Percentiles rank a stretch among this genome's conserved stretches.
phyloP scores from a whole-genome alignment of 2,113 vertebrate genomes.

The Salvelinus namaycush region DNA sequence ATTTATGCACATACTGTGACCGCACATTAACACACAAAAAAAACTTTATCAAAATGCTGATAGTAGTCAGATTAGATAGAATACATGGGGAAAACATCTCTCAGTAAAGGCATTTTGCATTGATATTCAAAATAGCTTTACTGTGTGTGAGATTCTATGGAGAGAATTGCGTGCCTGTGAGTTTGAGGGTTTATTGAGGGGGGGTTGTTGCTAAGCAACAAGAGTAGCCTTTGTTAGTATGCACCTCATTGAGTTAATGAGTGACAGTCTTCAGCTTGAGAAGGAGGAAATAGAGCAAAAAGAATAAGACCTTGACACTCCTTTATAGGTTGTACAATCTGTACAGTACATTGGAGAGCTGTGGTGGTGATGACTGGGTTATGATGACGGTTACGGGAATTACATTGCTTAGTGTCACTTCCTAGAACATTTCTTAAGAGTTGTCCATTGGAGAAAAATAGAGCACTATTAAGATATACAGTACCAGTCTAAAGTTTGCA shows the following conservation, averaged over 20 bases:
- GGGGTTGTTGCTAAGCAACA: background rate
- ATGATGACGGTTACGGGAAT: background rate
- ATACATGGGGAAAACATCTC: background rate
- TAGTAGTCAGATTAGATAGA: background rate
- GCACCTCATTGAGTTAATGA: slow-evolving; percentile 33
- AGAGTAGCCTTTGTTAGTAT: background rate
- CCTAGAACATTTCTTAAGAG: slow-evolving; percentile 6
- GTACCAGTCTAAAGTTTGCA: no score
- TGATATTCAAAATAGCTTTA: background rate
- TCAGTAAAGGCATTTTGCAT: background rate
- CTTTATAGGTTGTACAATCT: background rate
- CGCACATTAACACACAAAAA: no score
- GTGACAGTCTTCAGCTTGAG: background rate
- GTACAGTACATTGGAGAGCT: background rate
- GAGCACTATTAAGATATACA: no score
- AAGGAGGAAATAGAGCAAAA: background rate
- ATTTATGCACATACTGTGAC: background rate
- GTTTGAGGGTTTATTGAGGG: background rate
- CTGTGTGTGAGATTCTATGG: background rate
- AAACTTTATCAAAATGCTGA: slow-evolving; percentile 7
- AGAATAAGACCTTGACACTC: background rate
- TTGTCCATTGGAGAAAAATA: no score
- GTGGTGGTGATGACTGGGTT: background rate
- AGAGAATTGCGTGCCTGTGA: background rate
- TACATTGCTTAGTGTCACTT: slow-evolving; percentile 19